Evolutionary conservation across 2,888 invertebrate species (phyloP).

Genomic region (Torymus tubicola): DNA sequence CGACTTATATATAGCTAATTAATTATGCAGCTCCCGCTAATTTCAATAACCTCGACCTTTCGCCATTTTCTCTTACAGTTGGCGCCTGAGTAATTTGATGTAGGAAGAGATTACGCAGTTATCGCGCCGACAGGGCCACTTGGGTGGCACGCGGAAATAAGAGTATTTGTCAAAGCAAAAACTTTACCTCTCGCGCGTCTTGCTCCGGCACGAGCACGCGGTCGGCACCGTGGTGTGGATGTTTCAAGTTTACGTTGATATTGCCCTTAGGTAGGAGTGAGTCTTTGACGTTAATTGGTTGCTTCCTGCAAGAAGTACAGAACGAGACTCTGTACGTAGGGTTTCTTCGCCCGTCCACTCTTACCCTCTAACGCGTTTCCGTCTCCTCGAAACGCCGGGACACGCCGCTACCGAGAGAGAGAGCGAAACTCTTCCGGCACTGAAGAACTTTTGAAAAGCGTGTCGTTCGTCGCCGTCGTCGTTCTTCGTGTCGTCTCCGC

Average conservation of each 20-base stretch:
- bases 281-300: conserved; percentile 50
- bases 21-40: too few species aligned
- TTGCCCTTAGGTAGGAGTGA: conserved; percentile 35
- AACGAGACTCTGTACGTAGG: not conserved
- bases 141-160: conserved; percentile 30
- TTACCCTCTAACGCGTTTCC: not conserved
- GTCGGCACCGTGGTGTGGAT: not conserved
- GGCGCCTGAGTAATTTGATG: not conserved
- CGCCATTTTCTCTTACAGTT: too few species aligned
- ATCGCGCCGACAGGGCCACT: conserved; percentile 1
- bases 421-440: not conserved
- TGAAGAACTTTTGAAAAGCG: conserved; percentile 21
- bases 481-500: not conserved
- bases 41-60: too few species aligned
- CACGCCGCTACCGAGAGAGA: too few species aligned
- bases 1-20: too few species aligned
- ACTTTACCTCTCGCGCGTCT: conserved; percentile 3
- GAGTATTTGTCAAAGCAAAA: conserved; percentile 43
- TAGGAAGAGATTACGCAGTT: conserved; percentile 21
- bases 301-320: conserved; percentile 31
- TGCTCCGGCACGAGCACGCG: not conserved
- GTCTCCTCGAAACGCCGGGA: not conserved
- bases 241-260: conserved; percentile 41
- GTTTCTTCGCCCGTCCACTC: not conserved
- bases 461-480: not conserved